phyloP scores from a whole-genome alignment of 2,797 vertebrate species.

The Parambassis ranga region DNA sequence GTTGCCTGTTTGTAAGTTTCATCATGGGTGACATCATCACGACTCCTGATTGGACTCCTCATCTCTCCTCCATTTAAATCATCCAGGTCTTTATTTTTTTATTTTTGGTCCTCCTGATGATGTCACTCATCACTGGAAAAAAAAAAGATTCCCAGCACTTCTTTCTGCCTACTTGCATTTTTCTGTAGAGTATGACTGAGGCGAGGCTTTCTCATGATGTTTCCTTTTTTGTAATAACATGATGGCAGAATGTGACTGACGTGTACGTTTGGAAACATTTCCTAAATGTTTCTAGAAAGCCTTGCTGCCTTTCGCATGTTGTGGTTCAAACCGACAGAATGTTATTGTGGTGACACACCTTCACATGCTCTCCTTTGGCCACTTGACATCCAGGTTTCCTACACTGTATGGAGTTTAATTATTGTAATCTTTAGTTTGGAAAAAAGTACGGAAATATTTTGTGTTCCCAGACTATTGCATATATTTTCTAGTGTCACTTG shows the following conservation, averaged over 20 bases:
- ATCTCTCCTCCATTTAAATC: conserved; percentile 16
- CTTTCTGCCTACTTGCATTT: conserved; percentile 54
- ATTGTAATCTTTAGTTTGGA: too few species aligned
- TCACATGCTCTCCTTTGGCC: conserved; percentile 61
- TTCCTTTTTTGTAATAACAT: conserved; percentile 23
- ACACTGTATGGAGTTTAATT: too few species aligned
- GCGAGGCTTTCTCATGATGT: conserved; percentile 55
- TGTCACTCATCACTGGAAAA: conserved; percentile 51
- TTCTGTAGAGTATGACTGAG: conserved; percentile 45
- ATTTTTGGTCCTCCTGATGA: conserved; percentile 34
- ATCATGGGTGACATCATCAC: conserved; percentile 61
- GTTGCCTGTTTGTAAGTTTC: conserved; percentile 75
- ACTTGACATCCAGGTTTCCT: too few species aligned
- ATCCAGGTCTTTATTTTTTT: neutral
- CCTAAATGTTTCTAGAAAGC: conserved; percentile 29
- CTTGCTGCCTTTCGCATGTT: conserved; percentile 72
- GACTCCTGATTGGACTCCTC: conserved; percentile 42
- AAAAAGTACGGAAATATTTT: too few species aligned
- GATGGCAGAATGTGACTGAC: conserved; percentile 38
- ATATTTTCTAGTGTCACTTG: too few species aligned
- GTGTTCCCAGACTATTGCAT: too few species aligned
- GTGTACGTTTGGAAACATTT: conserved; percentile 38
- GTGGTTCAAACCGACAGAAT: conserved; percentile 47
- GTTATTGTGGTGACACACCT: conserved; percentile 9
- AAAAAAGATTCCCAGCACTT: conserved; percentile 27